phyloP scores from a whole-genome alignment of 2,113 vertebrate genomes.

The Scopus umbretta region DNA sequence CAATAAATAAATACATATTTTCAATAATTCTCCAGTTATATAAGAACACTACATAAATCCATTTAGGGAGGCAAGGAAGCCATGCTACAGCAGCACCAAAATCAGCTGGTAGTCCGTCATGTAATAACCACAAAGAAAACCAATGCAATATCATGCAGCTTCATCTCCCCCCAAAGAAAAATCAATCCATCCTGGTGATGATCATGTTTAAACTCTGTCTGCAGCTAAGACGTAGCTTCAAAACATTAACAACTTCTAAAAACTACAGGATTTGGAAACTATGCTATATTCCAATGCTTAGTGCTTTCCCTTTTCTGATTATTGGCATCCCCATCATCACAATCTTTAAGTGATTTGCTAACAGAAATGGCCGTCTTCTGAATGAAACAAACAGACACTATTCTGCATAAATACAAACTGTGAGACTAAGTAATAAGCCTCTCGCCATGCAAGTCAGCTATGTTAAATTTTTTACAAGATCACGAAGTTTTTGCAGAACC shows the following conservation, averaged over 20 bases:
- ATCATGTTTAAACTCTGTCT: not conserved
- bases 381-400: not conserved
- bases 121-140: not conserved
- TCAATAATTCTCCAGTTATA: not conserved
- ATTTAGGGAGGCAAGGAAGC: not conserved
- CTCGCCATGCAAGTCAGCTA: not conserved
- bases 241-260: not conserved
- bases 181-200: not conserved
- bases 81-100: not conserved
- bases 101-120: not conserved
- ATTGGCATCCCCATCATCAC: not conserved
- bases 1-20: not conserved
- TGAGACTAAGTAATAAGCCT: not conserved
- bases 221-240: not conserved
- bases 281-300: not conserved
- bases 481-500: not conserved
- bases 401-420: not conserved
- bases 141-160: not conserved
- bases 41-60: not conserved
- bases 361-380: not conserved
- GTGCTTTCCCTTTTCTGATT: not conserved
- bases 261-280: not conserved
- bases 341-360: not conserved
- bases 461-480: accelerated
- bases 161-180: not conserved